Base-by-base conservation (phyloP, 1,140 invertebrate species). In the Bombus waltoni region DNA sequence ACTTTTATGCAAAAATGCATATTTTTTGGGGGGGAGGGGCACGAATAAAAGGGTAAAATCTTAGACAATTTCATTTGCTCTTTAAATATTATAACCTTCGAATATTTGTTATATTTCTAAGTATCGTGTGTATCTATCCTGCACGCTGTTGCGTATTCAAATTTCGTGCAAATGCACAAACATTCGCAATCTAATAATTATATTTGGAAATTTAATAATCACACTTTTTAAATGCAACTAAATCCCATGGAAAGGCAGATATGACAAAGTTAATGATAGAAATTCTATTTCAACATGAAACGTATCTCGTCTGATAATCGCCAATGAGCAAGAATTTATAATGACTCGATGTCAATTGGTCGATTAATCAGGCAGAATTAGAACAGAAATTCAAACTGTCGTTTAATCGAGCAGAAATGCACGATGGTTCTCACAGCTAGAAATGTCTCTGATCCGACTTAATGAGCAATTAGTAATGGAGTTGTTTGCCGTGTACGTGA, bases 391-490 rank as follows among this genome's bases (percentile, higher is more conserved):
- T 57, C 59, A 28, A 78, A 72, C 59, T 57, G 78, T 40, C 53
- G 75, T 66, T 68, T 38, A 78, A 78, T 75, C 28, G 65, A 44
- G 38, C 72, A 75, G 80, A 87, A 88, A 88, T 79, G 57, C 70
- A 75, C 42, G 79, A 28, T 65, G 47, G 66, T 40, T 85, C 74
- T 11, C 53, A 59, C 59, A 70, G 73, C 83, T 77, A 66, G 86
- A 80, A 91, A 91, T 89, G 89, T 85, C 88, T 86, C 84, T 85
- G 87, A 91, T 86, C 80, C 79, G 86, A 88, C 85, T 89, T 93
- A 93, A 93, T 91, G 92, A 93, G 91, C 92, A 92, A 93, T 93
- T 93, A 93, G 91, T 90, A 88, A 87, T 85, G 75, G 84, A 77
- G 75, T 59, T 86, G 74, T 57, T 57, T n/a, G 35, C 70, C 57